phyloP scores from a whole-genome alignment of 2,888 invertebrate species.

The Aricia artaxerxes region DNA sequence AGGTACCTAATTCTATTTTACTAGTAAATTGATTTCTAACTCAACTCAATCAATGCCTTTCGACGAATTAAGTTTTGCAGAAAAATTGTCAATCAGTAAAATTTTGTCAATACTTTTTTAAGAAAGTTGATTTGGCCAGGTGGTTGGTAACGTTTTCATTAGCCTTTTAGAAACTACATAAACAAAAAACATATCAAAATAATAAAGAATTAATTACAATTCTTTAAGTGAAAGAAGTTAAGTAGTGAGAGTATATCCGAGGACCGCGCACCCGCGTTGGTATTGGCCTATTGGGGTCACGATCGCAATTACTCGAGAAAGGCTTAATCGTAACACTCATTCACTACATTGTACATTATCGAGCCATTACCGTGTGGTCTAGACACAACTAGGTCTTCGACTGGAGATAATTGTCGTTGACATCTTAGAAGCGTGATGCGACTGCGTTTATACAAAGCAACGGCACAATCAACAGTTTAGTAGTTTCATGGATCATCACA shows the following conservation, averaged over 20 bases:
- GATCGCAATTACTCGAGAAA: constrained; percentile 19
- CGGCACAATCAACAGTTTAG: background rate
- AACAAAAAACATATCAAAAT: background rate
- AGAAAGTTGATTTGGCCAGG: too few species aligned
- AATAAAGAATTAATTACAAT: background rate
- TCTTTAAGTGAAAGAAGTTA: constrained; percentile 13
- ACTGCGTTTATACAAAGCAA: background rate
- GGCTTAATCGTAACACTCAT: constrained; percentile 10
- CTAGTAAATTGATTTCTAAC: too few species aligned
- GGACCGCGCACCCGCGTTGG: background rate
- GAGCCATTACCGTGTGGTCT: background rate
- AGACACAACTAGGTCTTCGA: constrained; percentile 1
- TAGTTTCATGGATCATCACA: background rate
- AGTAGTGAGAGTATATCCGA: constrained; percentile 23
- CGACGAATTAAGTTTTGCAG: too few species aligned
- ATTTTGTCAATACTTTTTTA: too few species aligned
- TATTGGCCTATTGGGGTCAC: constrained; percentile 17
- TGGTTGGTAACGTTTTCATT: background rate
- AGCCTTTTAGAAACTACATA: background rate
- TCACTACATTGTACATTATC: constrained; percentile 13
- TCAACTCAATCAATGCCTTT: too few species aligned
- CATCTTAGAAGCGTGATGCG: background rate
- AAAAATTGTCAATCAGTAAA: too few species aligned
- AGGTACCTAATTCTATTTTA: too few species aligned
- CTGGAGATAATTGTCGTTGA: constrained; percentile 9